phyloP scores from a whole-genome alignment of 1,140 invertebrate genomes.

The Stegodyphus dumicola region DNA sequence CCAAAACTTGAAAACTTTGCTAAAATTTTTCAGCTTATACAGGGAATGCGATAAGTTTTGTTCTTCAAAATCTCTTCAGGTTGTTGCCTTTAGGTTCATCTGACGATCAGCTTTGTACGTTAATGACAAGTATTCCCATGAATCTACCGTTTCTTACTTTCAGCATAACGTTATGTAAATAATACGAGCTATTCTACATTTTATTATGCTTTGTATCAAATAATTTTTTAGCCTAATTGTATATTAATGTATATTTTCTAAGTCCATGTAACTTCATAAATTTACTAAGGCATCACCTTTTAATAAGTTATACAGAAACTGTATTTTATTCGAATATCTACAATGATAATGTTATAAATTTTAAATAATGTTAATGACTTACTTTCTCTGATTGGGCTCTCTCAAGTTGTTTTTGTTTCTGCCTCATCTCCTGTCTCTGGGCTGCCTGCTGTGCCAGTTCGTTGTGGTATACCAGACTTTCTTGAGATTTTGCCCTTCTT shows the following conservation, averaged over 20 bases:
- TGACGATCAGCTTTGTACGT: too few relatives aligned
- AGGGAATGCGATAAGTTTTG: too few relatives aligned
- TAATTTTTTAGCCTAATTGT: too few relatives aligned
- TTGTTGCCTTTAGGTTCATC: too few relatives aligned
- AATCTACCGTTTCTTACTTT: too few relatives aligned
- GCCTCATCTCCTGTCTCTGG: slow-evolving; percentile 23
- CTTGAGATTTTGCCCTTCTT: slow-evolving; percentile 53
- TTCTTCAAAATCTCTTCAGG: too few relatives aligned
- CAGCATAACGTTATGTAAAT: too few relatives aligned
- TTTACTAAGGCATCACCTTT: neutral
- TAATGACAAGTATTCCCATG: too few relatives aligned
- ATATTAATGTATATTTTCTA: neutral
- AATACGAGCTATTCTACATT: too few relatives aligned
- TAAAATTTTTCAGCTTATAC: too few relatives aligned
- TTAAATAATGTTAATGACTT: neutral
- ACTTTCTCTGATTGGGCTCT: slow-evolving; percentile 55
- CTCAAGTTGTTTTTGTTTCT: slow-evolving; percentile 51
- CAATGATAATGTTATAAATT: neutral
- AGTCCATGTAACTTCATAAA: neutral
- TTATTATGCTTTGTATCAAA: too few relatives aligned
- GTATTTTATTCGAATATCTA: neutral
- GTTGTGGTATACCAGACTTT: slow-evolving; percentile 51
- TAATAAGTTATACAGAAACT: neutral
- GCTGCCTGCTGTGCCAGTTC: slow-evolving; percentile 42
- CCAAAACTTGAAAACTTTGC: too few relatives aligned